Evolutionary conservation across 2,113 vertebrate genomes (phyloP), one percentile per base, ranked within the genome.

Genomic region (Oryzias melastigma): DNA sequence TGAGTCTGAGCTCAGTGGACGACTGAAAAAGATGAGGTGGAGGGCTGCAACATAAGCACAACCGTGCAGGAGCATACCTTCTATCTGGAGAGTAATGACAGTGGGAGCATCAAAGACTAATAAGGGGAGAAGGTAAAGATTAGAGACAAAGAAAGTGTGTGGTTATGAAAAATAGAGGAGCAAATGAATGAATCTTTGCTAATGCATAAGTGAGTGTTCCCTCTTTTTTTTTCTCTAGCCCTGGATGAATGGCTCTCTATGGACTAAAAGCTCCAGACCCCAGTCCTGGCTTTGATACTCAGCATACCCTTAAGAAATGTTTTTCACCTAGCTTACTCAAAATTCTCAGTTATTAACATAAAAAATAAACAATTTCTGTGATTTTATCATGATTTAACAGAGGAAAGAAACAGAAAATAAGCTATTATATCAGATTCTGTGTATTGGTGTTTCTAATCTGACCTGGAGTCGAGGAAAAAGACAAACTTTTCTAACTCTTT

Each of bases 291-390:
- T 65, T 40, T 12, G 59, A 77, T 73, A 58, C 75, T 77, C 70
- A 27, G 74, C 78, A 73, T 66, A 46, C 75, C 78, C 66, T 67
- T 86, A 81, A 82, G 76, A 77, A 74, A 83, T 61, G 78, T 72
- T 59, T 59, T 43, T 29, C 56, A 61, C 18, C 49, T 47, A n/a
- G 58, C 47, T 66, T 71, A 35, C 35, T 35, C 35, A 35, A 12
- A 35, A 35, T 35, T 3, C 8, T 35, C 35, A 35, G 8, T 8
- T 35, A 3, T 12, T 3, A 35, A 35, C 35, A 12, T 12, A 35
- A 12, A 35, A 22, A 22, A n/a, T n/a, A 27, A 35, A 12, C 35
- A 10, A 12, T 10, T 35, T 35, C 35, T 35, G 2, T 3, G 10
- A 35, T 12, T 41, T 14, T 58, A 47, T 50, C 63, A 54, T 52